These are phyloP conservation scores for Smittia sp. DNA, from an alignment of 2,888 invertebrate species.

Conservation along the genomic window DNA sequence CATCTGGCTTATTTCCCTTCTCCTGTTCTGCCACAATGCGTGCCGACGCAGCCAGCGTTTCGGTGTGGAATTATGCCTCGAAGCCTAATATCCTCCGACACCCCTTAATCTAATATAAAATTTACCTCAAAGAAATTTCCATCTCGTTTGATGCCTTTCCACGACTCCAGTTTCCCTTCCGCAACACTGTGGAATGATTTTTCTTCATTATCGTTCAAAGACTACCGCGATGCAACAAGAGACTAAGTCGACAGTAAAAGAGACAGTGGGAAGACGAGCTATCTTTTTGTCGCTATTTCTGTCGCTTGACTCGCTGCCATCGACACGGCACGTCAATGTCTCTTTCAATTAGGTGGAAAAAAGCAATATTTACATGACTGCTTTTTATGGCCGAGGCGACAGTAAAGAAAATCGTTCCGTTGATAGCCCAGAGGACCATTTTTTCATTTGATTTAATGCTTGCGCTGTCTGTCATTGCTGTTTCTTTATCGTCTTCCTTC, in stretches of 20 bases:
- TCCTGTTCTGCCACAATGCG: constrained; percentile 18
- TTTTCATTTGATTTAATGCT: constrained; percentile 36
- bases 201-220: not conserved
- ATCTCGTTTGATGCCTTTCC: not conserved
- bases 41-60: not conserved
- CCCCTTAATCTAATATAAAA: constrained; percentile 19
- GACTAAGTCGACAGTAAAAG: not conserved
- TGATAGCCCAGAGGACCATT: constrained; percentile 26
- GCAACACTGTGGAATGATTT: not conserved
- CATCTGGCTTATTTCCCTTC: constrained; percentile 27
- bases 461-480: constrained; percentile 16
- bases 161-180: not conserved
- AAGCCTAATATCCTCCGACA: not conserved
- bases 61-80: constrained; percentile 1
- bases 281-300: not conserved
- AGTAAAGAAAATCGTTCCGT: constrained; percentile 19
- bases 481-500: constrained; percentile 10
- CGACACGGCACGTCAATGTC: constrained; percentile 13
- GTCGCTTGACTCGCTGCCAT: constrained; percentile 24
- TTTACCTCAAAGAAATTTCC: constrained; percentile 9
- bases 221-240: not conserved
- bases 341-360: constrained; percentile 26
- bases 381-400: constrained; percentile 29
- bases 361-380: constrained; percentile 32
- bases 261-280: not conserved